Evolutionary conservation across 2,797 vertebrate genomes (phyloP), one percentile per base, ranked within the genome.

Genomic region (Rhabdomys pumilio): DNA sequence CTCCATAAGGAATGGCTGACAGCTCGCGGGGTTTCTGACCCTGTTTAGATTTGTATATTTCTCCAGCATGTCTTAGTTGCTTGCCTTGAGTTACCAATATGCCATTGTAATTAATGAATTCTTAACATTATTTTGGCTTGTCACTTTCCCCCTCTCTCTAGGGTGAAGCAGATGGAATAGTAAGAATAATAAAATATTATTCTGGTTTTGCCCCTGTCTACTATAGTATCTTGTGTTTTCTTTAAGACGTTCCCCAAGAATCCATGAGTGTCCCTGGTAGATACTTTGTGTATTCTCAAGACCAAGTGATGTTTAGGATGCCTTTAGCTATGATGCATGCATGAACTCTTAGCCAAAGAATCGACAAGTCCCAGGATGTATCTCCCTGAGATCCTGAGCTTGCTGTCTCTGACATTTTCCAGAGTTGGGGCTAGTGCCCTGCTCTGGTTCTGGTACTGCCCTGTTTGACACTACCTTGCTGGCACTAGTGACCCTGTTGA

Each of bases 81-180:
- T 94, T 79, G 80, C 50, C 89, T 89, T 38, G 57, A 83, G 72
- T 86, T 93, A 86, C 79, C 82, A 61, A 91, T 67, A 91, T 1
- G 65, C 29, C 61, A 22, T 38, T 79, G 63, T 89, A 89, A 61
- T 89, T 85, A 75, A 55, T 63, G 17, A 94, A 89, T 76, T 85
- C 76, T 95, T 81, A 80, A 73, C 26, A 10, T 82, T 65, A 53
- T 95, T 92, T 77, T 20, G 26, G 63, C 44, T 75, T 69, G 9
- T 87, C 19, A 57, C 55, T 19, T 13, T 55, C 9, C 1, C 11
- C 17, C 1, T 24, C 2, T 34, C 29, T 12, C 34, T 17, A 55
- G 61, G 73, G 57, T 29, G 26, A 20, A 50, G 84, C 59, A 63
- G 82, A 80, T 38, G 20, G 47, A 29, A 2, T 19, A 19, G 20